phyloP scores from a whole-genome alignment of 2,797 vertebrate genomes.

The Pterois miles region DNA sequence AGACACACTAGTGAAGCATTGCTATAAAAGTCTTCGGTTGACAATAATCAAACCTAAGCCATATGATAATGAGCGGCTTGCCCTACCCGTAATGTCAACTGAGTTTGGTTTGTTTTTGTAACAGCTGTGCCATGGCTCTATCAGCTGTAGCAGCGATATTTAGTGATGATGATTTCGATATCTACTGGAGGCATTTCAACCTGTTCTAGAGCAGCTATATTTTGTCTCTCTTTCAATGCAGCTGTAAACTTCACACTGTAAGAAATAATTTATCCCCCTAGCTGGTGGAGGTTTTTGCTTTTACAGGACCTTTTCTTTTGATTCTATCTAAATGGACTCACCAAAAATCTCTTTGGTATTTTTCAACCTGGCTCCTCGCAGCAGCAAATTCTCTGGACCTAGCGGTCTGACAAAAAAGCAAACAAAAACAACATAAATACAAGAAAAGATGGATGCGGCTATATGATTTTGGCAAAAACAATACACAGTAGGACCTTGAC shows the following conservation, averaged over 20 bases:
- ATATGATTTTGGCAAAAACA: background rate
- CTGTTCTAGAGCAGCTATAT: background rate
- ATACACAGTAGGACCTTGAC: background rate
- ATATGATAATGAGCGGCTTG: background rate
- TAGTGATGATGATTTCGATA: background rate
- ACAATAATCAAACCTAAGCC: background rate
- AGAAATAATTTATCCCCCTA: background rate
- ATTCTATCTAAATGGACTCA: slow-evolving; percentile 72
- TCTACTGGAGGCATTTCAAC: background rate
- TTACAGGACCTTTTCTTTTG: background rate
- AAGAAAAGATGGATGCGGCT: background rate
- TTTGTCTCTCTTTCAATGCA: background rate
- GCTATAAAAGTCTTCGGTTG: background rate
- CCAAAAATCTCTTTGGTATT: slow-evolving; percentile 99
- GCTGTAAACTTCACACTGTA: background rate
- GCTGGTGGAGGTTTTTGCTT: background rate
- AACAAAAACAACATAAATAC: slow-evolving; percentile 19
- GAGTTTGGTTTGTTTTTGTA: background rate
- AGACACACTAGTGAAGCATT: background rate
- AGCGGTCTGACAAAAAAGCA: slow-evolving; percentile 85
- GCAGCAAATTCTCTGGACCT: slow-evolving; percentile 95
- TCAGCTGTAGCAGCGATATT: too few relatives aligned
- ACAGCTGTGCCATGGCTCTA: background rate
- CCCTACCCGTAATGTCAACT: background rate
- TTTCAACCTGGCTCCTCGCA: slow-evolving; percentile 97